A percentile compares a stretch with the other conserved stretches of the same genome.
Conservation (phyloP, 64 coral and sea anemone species). For the Actinia equina region DNA sequence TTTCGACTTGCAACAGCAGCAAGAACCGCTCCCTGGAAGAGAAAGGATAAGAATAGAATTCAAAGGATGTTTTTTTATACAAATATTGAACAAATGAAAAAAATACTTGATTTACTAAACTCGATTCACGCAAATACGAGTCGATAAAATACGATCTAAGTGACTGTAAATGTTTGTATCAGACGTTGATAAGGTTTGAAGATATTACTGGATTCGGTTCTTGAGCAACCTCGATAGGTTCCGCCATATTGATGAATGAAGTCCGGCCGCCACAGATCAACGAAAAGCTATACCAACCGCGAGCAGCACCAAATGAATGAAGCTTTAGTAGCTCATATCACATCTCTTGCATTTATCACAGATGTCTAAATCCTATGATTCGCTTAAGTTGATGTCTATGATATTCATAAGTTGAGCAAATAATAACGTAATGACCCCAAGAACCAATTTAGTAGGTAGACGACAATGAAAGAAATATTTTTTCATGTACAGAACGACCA, state of each 20-base stretch:
- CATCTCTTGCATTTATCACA: neutral
- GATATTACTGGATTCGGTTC: neutral
- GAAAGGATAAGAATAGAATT: constrained; percentile 8
- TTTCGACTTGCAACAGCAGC: constrained; percentile 97
- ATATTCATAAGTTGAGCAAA: neutral
- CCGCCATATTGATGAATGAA: neutral
- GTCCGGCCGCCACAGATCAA: neutral
- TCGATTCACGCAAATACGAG: neutral
- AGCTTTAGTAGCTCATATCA: neutral
- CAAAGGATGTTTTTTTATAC: neutral
- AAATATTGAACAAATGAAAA: neutral
- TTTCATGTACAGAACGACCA: neutral
- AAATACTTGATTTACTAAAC: neutral
- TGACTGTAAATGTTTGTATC: neutral
- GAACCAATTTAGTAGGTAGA: neutral
- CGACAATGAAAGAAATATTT: neutral
- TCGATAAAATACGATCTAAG: neutral
- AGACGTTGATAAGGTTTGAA: neutral
- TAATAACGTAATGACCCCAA: neutral
- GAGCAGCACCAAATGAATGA: neutral
- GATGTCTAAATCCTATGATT: neutral
- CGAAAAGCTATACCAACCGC: neutral
- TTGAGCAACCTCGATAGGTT: neutral
- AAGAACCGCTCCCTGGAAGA: constrained; percentile 72
- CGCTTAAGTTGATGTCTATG: neutral